phyloP scores from a whole-genome alignment of 1,140 invertebrate species.

The Drosophila ogumai region DNA sequence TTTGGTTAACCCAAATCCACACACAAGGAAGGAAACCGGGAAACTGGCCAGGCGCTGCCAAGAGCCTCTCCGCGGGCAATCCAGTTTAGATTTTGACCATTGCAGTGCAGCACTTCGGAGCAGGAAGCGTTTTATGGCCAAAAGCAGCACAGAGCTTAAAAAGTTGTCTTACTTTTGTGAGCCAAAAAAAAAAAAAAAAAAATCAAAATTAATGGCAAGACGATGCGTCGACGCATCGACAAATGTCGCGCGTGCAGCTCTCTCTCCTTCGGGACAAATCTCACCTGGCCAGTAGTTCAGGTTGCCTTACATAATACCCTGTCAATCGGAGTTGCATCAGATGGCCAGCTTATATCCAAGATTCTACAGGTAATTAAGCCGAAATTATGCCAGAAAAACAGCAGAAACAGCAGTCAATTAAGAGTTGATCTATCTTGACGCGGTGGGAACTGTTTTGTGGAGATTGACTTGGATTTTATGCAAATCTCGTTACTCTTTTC shows the following conservation, averaged over 20 bases:
- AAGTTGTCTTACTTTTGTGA: constrained; percentile 68
- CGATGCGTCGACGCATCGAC: constrained; percentile 71
- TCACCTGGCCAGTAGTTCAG: constrained; percentile 29
- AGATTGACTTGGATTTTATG: constrained; percentile 62
- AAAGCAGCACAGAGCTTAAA: constrained; percentile 38
- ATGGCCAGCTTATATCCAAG: constrained; percentile 17
- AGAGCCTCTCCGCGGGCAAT: constrained; percentile 57
- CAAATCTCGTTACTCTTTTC: constrained; percentile 74
- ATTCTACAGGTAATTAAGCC: constrained; percentile 56
- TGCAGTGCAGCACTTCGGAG: constrained; percentile 43
- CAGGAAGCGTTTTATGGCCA: constrained; percentile 73
- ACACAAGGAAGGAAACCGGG: constrained; percentile 73
- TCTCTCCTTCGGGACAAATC: constrained; percentile 36
- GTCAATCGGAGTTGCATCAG: constrained; percentile 54
- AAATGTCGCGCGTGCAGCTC: constrained; percentile 23
- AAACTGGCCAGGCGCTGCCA: constrained; percentile 42
- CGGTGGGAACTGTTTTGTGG: constrained; percentile 48
- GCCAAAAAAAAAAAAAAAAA: constrained; percentile 46
- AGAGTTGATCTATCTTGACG: constrained; percentile 33
- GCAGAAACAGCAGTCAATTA: constrained; percentile 32
- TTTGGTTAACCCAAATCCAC: constrained; percentile 74
- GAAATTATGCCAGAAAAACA: constrained; percentile 21
- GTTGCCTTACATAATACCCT: constrained; percentile 41
- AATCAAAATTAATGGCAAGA: constrained; percentile 32
- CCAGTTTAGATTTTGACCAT: constrained; percentile 73